phyloP scores from a whole-genome alignment of 2,797 vertebrate genomes.

The Petrocephalus sullivani region DNA sequence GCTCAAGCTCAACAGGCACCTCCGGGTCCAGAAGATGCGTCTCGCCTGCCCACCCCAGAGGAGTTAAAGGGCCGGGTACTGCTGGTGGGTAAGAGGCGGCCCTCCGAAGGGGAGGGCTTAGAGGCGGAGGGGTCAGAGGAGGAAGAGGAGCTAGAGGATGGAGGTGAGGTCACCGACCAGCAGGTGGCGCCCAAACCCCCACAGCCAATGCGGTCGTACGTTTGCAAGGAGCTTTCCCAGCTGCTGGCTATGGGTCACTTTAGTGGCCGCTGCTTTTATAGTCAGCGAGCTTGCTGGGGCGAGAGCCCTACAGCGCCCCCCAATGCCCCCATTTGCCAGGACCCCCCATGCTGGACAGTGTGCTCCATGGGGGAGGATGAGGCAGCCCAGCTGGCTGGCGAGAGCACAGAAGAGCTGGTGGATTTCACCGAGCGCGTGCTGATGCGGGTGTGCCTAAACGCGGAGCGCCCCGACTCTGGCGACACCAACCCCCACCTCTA shows the following conservation, averaged over 20 bases:
- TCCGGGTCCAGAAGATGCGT: slow-evolving; percentile 24
- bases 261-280: slow-evolving; percentile 62
- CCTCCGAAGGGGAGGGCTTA: slow-evolving; percentile 62
- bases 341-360: slow-evolving; percentile 71
- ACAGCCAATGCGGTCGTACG: slow-evolving; percentile 65
- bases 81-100: slow-evolving; percentile 83
- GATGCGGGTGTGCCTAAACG: slow-evolving; percentile 81
- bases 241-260: slow-evolving; percentile 68
- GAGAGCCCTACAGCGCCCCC: slow-evolving; percentile 43
- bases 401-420: slow-evolving; percentile 88
- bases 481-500: slow-evolving; percentile 92
- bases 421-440: slow-evolving; percentile 88
- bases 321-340: slow-evolving; percentile 49
- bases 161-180: slow-evolving; percentile 61
- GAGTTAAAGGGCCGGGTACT: slow-evolving; percentile 83
- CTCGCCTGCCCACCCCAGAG: slow-evolving; percentile 80
- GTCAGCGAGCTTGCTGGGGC: slow-evolving; percentile 46
- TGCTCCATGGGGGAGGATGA: slow-evolving; percentile 89
- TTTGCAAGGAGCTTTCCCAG: slow-evolving; percentile 81
- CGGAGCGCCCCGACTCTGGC: slow-evolving; percentile 87
- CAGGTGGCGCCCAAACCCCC: slow-evolving; percentile 73
- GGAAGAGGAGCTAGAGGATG: slow-evolving; percentile 80
- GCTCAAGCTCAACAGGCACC: slow-evolving; percentile 64
- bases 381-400: slow-evolving; percentile 81
- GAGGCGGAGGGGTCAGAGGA: slow-evolving; percentile 92